phyloP scores from a whole-genome alignment of 2,113 vertebrate species.

The Lasiurus borealis region DNA sequence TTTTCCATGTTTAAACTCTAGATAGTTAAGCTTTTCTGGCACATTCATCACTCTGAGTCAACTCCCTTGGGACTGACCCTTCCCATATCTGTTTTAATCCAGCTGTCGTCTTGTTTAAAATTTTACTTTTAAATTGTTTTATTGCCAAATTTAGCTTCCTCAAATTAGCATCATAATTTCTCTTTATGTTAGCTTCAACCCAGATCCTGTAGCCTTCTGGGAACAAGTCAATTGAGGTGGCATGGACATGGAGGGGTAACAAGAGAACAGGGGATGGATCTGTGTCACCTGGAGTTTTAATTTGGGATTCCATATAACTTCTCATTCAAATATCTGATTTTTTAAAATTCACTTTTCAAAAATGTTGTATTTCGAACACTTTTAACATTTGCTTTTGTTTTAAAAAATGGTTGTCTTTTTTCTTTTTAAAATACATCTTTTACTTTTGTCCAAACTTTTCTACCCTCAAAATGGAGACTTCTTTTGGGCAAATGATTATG shows the following conservation, averaged over 20 bases:
- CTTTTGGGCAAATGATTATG: neutral
- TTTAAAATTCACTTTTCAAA: constrained; percentile 39
- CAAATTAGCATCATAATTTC: constrained; percentile 6
- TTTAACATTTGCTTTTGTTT: constrained; percentile 69
- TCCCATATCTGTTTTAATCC: constrained; percentile 17
- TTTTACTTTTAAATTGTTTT: constrained; percentile 47
- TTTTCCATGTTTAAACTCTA: neutral
- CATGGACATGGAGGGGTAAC: neutral
- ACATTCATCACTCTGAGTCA: neutral
- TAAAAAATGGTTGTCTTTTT: constrained; percentile 42
- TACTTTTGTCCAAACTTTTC: constrained; percentile 35
- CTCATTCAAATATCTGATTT: constrained; percentile 56
- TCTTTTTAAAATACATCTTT: constrained; percentile 1
- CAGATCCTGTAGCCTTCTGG: neutral
- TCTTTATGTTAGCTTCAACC: neutral
- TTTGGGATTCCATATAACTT: constrained; percentile 25
- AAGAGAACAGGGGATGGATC: neutral
- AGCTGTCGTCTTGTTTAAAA: neutral
- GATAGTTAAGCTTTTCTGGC: neutral
- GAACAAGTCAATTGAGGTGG: neutral
- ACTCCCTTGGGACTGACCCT: neutral
- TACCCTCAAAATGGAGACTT: neutral
- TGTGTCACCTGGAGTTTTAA: neutral
- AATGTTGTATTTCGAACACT: constrained; percentile 35
- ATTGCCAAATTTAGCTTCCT: constrained; percentile 36